Conservation (phyloP, 2,888 invertebrate species). For the Lagria hirta region DNA sequence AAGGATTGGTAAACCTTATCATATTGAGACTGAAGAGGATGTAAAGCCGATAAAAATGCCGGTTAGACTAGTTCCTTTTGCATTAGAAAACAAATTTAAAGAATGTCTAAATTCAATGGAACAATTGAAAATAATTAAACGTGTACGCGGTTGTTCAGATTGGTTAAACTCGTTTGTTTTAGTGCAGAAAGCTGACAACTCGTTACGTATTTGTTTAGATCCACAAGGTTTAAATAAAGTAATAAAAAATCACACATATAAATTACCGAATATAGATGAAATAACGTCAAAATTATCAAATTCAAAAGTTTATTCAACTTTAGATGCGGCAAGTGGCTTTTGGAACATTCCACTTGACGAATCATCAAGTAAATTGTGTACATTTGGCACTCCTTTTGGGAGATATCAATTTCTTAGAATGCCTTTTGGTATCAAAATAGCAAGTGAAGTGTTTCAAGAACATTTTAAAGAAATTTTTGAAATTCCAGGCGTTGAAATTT, state of each 20-base stretch:
- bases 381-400: constrained; percentile 28
- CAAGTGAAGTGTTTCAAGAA: constrained; percentile 21
- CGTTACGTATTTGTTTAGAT: constrained; percentile 31
- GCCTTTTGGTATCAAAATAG: constrained; percentile 14
- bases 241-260: constrained; percentile 20
- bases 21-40: constrained; percentile 24
- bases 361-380: constrained; percentile 26
- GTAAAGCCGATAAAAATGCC: constrained; percentile 22
- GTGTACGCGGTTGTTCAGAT: no score
- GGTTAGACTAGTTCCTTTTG: constrained; percentile 27
- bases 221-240: constrained; percentile 29
- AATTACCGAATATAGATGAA: constrained; percentile 26
- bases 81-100: constrained; percentile 26
- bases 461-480: constrained; percentile 12
- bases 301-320: constrained; percentile 24
- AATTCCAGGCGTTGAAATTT: constrained; percentile 22
- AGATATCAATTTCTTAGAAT: constrained; percentile 25
- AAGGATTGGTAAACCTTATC: constrained; percentile 22
- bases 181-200: constrained; percentile 28
- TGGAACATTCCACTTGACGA: constrained; percentile 26
- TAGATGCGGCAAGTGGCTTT: constrained; percentile 27
- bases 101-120: constrained; percentile 5
- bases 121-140: constrained; percentile 21
- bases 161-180: constrained; percentile 33
- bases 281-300: constrained; percentile 24